Conservation (phyloP, 2,888 invertebrate species). For the Gari tellinella region DNA sequence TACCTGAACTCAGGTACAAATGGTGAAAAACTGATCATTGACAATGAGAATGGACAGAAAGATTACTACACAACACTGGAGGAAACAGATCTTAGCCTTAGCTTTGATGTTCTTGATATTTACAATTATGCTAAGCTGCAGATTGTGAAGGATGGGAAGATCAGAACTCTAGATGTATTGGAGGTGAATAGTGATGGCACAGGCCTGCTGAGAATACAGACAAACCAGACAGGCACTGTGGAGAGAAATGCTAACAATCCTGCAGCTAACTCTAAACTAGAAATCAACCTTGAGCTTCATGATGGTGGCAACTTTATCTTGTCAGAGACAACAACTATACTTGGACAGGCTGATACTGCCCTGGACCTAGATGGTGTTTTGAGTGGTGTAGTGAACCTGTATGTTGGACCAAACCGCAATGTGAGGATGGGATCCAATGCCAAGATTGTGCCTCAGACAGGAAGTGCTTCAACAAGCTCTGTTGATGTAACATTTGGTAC, state of each 20-base stretch:
- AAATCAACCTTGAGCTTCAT: slow-evolving; percentile 73
- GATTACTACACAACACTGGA: slow-evolving; percentile 69
- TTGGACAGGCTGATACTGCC: slow-evolving; percentile 68
- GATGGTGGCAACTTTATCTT: slow-evolving; percentile 75
- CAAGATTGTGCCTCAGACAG: slow-evolving; percentile 64
- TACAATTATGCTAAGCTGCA: slow-evolving; percentile 73
- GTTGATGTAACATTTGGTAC: slow-evolving; percentile 69
- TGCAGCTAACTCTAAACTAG: slow-evolving; percentile 66
- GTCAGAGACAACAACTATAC: slow-evolving; percentile 70
- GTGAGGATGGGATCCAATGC: slow-evolving; percentile 73
- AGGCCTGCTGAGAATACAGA: slow-evolving; percentile 69
- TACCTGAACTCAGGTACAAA: slow-evolving; percentile 54
- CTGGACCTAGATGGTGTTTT: slow-evolving; percentile 72
- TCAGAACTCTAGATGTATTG: slow-evolving; percentile 62
- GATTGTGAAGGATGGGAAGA: slow-evolving; percentile 58
- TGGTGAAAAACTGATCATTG: slow-evolving; percentile 67
- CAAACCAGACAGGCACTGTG: slow-evolving; percentile 68
- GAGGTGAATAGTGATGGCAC: slow-evolving; percentile 75
- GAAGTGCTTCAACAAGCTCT: slow-evolving; percentile 43
- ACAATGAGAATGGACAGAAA: slow-evolving; percentile 70
- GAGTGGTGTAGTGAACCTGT: slow-evolving; percentile 68
- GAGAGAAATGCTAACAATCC: slow-evolving; percentile 59
- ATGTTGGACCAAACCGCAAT: slow-evolving; percentile 63
- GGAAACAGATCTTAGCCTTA: slow-evolving; percentile 54
- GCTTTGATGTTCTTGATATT: slow-evolving; percentile 66